A percentile compares a stretch with the other conserved stretches of the same genome.
Conservation (phyloP, 2,797 vertebrate species). For the Pitangus sulphuratus region DNA sequence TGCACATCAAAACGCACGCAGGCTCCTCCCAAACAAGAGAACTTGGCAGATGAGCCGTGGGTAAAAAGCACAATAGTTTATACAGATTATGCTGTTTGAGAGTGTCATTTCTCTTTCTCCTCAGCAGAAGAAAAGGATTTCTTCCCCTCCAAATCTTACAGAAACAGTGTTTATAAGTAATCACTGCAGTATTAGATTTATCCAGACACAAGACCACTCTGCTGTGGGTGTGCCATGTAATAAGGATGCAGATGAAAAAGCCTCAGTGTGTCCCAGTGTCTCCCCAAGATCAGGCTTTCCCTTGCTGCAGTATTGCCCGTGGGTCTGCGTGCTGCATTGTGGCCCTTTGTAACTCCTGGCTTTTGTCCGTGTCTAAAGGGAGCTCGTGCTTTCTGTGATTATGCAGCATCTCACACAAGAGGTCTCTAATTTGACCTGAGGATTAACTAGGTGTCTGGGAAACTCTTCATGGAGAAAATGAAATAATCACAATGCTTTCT, state of each 20-base stretch:
- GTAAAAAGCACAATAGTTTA: background rate
- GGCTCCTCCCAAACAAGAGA: conserved; percentile 5
- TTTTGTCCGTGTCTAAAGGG: background rate
- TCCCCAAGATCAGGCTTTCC: background rate
- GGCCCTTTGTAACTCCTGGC: background rate
- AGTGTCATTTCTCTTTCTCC: background rate
- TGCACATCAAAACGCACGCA: conserved; percentile 37
- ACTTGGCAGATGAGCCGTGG: background rate
- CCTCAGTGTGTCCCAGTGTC: background rate
- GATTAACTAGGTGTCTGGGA: background rate
- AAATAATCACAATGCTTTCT: background rate
- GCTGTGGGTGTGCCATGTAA: background rate
- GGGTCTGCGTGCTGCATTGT: background rate
- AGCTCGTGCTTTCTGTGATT: background rate
- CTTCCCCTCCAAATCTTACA: background rate
- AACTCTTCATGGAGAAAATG: background rate
- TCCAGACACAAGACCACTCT: background rate
- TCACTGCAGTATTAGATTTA: background rate
- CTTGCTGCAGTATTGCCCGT: rapidly evolving
- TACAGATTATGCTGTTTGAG: background rate
- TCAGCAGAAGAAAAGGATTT: background rate
- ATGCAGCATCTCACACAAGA: background rate
- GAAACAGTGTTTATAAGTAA: background rate
- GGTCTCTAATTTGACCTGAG: background rate
- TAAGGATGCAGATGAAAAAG: background rate